Conservation (phyloP, 2,797 vertebrate genomes). For the Luscinia megarhynchos region DNA sequence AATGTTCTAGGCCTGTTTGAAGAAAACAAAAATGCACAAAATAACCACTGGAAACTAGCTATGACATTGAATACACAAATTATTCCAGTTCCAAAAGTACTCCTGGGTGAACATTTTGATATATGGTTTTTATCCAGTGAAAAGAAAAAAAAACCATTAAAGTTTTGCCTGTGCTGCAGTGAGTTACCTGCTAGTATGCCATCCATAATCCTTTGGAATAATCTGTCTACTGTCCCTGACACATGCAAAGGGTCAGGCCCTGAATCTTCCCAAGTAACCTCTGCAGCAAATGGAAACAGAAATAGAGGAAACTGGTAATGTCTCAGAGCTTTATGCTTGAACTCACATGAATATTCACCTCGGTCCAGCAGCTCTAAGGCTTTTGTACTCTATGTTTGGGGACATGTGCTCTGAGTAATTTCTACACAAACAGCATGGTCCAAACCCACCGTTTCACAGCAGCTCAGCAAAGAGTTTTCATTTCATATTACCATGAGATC, state of each 20-base stretch:
- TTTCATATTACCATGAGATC: conserved; percentile 57
- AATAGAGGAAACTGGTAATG: conserved; percentile 19
- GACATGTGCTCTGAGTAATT: conserved; percentile 16
- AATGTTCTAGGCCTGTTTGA: background rate
- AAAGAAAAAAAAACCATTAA: background rate
- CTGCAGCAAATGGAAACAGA: conserved; percentile 42
- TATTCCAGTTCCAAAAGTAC: background rate
- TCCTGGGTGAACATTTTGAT: background rate
- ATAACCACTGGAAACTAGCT: background rate
- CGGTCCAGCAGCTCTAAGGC: conserved; percentile 47
- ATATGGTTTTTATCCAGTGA: background rate
- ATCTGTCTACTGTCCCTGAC: conserved; percentile 8
- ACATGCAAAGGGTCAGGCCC: background rate
- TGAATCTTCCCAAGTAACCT: conserved; percentile 40
- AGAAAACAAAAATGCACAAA: background rate
- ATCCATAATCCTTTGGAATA: background rate
- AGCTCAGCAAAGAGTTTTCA: conserved; percentile 17
- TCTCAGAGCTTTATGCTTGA: conserved; percentile 66
- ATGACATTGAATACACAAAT: background rate
- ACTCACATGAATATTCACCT: conserved; percentile 70
- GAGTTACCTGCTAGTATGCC: background rate
- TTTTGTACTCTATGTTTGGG: conserved; percentile 8
- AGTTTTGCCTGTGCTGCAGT: background rate
- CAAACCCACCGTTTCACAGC: background rate
- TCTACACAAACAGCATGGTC: conserved; percentile 11